These are phyloP conservation scores for Urechis unicinctus DNA, from an alignment of 2,888 invertebrate species.

Conservation along the genomic window DNA sequence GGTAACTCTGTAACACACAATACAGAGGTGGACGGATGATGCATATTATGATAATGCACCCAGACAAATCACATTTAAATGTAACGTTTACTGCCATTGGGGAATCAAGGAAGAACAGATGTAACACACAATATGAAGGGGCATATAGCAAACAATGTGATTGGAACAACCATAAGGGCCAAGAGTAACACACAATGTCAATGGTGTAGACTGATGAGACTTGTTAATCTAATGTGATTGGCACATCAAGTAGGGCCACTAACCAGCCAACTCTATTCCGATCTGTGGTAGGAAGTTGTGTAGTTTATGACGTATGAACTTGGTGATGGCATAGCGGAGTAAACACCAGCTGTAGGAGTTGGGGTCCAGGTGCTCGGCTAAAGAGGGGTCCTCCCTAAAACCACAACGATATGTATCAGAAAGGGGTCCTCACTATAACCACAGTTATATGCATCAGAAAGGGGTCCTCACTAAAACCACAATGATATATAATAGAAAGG, in stretches of 20 bases:
- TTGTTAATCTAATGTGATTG: background rate
- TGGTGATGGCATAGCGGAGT: constrained; percentile 80
- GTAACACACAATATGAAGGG: too few species aligned
- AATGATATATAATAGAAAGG: too few species aligned
- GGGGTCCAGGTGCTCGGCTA: constrained; percentile 77
- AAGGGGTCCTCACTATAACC: too few species aligned
- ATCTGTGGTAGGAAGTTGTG: constrained; percentile 81
- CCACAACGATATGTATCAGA: too few species aligned
- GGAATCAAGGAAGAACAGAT: too few species aligned
- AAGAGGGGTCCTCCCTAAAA: too few species aligned
- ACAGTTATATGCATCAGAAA: too few species aligned
- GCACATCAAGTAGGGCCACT: background rate
- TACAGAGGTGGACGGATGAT: too few species aligned
- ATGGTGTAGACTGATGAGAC: background rate
- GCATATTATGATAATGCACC: too few species aligned
- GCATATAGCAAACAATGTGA: background rate
- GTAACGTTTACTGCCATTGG: too few species aligned
- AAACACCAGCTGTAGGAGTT: constrained; percentile 94
- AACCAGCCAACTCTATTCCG: constrained; percentile 84
- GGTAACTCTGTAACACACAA: constrained; percentile 67
- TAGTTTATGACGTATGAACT: constrained; percentile 75
- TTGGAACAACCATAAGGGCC: background rate
- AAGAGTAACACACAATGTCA: background rate
- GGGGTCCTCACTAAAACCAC: too few species aligned
- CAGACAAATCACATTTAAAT: too few species aligned